These are phyloP conservation scores for Brachionus paranguensis DNA, from an alignment of 1,140 invertebrate genomes.

Conservation along the genomic window DNA sequence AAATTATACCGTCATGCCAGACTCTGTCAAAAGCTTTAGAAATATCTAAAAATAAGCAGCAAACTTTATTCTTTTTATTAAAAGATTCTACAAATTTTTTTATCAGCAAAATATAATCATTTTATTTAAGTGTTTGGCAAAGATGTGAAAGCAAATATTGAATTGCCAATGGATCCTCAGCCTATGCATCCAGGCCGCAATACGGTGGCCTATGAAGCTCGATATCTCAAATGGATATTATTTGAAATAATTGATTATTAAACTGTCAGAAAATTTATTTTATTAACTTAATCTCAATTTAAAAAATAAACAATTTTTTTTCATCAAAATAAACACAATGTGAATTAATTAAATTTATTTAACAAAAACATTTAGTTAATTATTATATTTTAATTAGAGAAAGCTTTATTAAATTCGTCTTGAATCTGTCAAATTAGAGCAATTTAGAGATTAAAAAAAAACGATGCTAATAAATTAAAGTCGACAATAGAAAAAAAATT, in stretches of 20 bases:
- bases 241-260: slow-evolving; percentile 57
- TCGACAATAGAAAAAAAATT: not conserved
- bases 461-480: not conserved
- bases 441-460: not conserved
- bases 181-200: slow-evolving; percentile 72
- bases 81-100: too few relatives aligned
- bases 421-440: not conserved
- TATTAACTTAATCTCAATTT: not conserved
- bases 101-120: too few relatives aligned
- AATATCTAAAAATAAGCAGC: too few relatives aligned
- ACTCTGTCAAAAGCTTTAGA: too few relatives aligned
- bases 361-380: not conserved
- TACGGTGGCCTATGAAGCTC: slow-evolving; percentile 84
- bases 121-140: slow-evolving; percentile 67
- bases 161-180: slow-evolving; percentile 70
- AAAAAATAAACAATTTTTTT: not conserved
- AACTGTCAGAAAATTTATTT: not conserved
- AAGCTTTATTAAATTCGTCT: not conserved
- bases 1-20: too few relatives aligned
- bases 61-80: too few relatives aligned
- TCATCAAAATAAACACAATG: not conserved
- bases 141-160: slow-evolving; percentile 74
- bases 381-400: not conserved
- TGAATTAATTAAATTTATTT: not conserved
- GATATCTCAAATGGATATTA: slow-evolving; percentile 75